These are phyloP conservation scores for Pseudomugil tenellus DNA, from an alignment of 2,797 vertebrate genomes.

Conservation along the genomic window DNA sequence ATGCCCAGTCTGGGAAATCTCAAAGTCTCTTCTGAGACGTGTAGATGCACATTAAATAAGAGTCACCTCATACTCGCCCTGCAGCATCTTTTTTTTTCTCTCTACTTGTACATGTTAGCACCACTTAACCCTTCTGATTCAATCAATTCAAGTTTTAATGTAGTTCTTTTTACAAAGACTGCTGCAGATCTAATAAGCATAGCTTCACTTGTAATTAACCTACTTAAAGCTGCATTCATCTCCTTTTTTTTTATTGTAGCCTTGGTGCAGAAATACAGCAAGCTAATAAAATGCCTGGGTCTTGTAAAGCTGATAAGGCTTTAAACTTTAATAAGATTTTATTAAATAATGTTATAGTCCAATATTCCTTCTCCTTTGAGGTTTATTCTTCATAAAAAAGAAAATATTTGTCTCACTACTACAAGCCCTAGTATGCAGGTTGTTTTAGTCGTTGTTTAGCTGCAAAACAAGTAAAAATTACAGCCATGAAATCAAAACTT, in stretches of 20 bases:
- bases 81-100: neutral
- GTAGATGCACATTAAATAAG: slow-evolving; percentile 6
- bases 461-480: neutral
- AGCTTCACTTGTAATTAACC: neutral
- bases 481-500: neutral
- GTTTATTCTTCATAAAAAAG: neutral
- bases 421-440: neutral
- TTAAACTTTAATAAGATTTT: neutral
- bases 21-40: slow-evolving; percentile 1
- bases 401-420: neutral
- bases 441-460: neutral
- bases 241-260: neutral
- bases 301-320: neutral
- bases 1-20: slow-evolving; percentile 22
- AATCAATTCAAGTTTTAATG: slow-evolving; percentile 6
- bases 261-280: neutral
- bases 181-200: neutral
- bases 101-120: neutral
- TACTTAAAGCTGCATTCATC: neutral
- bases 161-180: neutral
- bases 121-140: neutral
- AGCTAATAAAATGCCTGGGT: neutral
- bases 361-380: neutral
- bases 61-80: neutral
- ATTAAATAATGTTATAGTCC: neutral